Base-by-base conservation (phyloP, 2,797 vertebrate species). In the Aythya fuligula region DNA sequence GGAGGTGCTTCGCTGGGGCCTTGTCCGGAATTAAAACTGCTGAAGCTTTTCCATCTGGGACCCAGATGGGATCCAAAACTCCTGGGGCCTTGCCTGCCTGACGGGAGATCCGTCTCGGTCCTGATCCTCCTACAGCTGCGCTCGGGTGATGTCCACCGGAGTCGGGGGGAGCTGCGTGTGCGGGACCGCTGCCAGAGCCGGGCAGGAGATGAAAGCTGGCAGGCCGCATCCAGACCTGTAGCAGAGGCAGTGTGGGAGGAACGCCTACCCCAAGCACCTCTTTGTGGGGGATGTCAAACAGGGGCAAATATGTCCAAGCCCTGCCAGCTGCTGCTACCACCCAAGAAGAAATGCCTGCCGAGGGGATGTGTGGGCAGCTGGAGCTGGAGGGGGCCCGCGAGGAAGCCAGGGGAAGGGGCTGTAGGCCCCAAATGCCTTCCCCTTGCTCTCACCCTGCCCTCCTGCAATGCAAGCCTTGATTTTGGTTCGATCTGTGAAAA, bases 241-340 rank as follows among this genome's bases (percentile, higher is more conserved):
- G 96, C 90, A 41, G 65, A 93, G 89, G 95, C 91, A 92, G 91
- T 71, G 93, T 95, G 94, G 94, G 94, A 95, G 94, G 93, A 94
- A 97, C 41, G 11, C 94, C 90, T 69, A 70, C 93, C 43, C 80
- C 47, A 76, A 95, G 92, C 81, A 90, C 90, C 92, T 95, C 94
- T 95, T 94, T 95, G 94, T 94, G 95, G 96, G 96, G 94, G 94
- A 94, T 95, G 94, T 95, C 93, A 96, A 86, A 93, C 84, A 90
- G 92, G 95, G 90, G 93, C 95, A 97, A 97, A 16, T 94, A 94
- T 78, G 89, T 94, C 95, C 95, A 96, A 90, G 91, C 90, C 84
- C 93, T 95, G 95, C 95, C 94, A 95, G 94, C 93, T 95, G 95
- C 83, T 93, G 77, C 90, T 96, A 94, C 94, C 95, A 94, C 94